phyloP scores from a whole-genome alignment of 2,797 vertebrate genomes.

The Poliocrania exsul region DNA sequence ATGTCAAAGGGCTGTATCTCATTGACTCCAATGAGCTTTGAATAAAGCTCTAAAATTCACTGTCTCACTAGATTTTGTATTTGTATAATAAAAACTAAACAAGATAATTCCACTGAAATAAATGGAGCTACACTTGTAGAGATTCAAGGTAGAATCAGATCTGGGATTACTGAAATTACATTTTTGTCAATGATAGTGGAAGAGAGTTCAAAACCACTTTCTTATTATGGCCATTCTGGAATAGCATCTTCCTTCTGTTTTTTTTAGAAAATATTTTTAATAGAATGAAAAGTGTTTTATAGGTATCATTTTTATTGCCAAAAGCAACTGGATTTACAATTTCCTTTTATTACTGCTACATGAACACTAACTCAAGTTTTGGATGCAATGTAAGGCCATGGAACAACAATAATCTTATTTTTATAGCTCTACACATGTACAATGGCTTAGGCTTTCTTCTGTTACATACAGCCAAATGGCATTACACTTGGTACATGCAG shows the following conservation, averaged over 20 bases:
- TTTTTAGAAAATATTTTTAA: constrained; percentile 54
- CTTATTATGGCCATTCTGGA: constrained; percentile 14
- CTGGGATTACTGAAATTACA: neutral
- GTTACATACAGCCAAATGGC: neutral
- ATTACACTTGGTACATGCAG: neutral
- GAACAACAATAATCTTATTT: constrained; percentile 44
- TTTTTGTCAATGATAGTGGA: neutral
- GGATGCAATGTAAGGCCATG: neutral
- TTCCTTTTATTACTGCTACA: constrained; percentile 60
- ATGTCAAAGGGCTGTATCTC: neutral
- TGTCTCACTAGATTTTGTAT: neutral
- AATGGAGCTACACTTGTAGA: neutral
- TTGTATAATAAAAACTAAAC: neutral
- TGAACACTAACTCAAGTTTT: constrained; percentile 47
- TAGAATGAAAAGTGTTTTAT: constrained; percentile 43
- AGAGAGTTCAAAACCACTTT: neutral
- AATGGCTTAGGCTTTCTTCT: neutral
- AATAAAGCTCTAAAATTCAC: neutral
- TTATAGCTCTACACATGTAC: constrained; percentile 4
- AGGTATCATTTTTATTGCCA: constrained; percentile 41
- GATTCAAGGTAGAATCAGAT: neutral
- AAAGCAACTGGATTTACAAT: constrained; percentile 43
- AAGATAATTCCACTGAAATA: neutral
- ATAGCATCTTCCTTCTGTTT: constrained; percentile 15
- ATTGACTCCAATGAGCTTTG: neutral